Evolutionary conservation across 2,113 vertebrate genomes (phyloP).

Genomic region (Ochotona curzoniae): DNA sequence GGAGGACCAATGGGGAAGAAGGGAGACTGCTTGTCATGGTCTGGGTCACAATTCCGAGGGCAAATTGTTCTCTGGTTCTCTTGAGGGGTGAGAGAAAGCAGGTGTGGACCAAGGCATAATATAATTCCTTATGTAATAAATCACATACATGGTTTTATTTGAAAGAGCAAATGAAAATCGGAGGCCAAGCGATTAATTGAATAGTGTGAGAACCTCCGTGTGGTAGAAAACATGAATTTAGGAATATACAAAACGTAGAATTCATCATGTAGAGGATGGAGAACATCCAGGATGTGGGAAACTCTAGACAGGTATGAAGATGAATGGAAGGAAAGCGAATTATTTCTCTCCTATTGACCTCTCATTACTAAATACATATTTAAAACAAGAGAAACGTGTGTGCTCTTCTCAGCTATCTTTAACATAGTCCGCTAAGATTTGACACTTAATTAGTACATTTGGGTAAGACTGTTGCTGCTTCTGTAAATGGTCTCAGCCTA

Average conservation of each 20-base stretch:
- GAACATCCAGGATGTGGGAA: background rate
- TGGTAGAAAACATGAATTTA: background rate
- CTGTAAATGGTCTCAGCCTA: slow-evolving; percentile 49
- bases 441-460: slow-evolving; percentile 70
- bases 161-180: background rate
- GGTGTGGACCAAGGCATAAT: background rate
- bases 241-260: background rate
- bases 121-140: background rate
- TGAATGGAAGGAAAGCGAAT: slow-evolving; percentile 55
- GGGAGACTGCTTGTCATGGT: too few species aligned
- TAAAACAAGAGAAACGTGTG: slow-evolving; percentile 44
- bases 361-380: slow-evolving; percentile 73
- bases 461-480: slow-evolving; percentile 33
- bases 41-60: fast-evolving
- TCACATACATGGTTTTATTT: background rate
- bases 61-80: background rate
- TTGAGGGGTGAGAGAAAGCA: background rate
- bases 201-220: background rate
- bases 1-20: fast-evolving
- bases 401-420: slow-evolving; percentile 5
- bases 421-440: slow-evolving; percentile 12
- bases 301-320: slow-evolving; percentile 45
- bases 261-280: background rate
- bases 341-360: slow-evolving; percentile 65
- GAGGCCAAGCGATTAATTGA: slow-evolving; percentile 31